Evolutionary conservation across 2,797 vertebrate species (phyloP).

Genomic region (Xiphorhynchus erythropygius): DNA sequence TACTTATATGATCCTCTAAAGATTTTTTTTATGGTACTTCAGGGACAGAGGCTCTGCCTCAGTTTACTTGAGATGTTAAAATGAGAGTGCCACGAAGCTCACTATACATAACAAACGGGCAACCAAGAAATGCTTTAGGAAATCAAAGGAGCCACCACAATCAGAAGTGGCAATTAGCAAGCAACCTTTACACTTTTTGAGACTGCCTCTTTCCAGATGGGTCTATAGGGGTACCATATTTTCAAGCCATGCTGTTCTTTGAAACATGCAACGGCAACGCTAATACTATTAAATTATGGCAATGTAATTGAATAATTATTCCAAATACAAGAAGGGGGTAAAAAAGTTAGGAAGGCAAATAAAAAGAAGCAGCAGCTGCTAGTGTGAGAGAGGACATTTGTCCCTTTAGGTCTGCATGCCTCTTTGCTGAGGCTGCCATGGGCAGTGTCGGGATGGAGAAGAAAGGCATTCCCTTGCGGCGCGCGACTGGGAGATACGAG

Average conservation of each 20-base stretch:
- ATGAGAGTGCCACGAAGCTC: neutral
- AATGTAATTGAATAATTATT: neutral
- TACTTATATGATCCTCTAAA: neutral
- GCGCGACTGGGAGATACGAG: neutral
- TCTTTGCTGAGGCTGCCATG: neutral
- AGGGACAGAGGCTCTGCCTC: neutral
- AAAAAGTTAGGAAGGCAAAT: neutral
- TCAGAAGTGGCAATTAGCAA: neutral
- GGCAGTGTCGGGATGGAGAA: neutral
- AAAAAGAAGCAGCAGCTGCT: neutral
- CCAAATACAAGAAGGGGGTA: neutral
- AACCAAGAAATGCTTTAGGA: neutral
- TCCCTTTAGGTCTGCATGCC: neutral
- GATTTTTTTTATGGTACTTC: neutral
- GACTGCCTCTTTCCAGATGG: neutral
- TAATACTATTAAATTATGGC: neutral
- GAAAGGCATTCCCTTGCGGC: neutral
- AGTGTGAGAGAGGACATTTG: neutral
- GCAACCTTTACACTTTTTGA: neutral
- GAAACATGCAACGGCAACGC: neutral
- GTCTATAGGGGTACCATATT: neutral
- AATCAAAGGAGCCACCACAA: neutral
- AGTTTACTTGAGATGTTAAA: slow-evolving; percentile 1
- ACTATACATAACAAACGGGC: neutral
- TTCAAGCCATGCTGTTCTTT: neutral